A percentile compares a stretch with the other conserved stretches of the same genome.
Conservation (phyloP, 1,140 invertebrate genomes). For the Palaemon carinicauda region DNA sequence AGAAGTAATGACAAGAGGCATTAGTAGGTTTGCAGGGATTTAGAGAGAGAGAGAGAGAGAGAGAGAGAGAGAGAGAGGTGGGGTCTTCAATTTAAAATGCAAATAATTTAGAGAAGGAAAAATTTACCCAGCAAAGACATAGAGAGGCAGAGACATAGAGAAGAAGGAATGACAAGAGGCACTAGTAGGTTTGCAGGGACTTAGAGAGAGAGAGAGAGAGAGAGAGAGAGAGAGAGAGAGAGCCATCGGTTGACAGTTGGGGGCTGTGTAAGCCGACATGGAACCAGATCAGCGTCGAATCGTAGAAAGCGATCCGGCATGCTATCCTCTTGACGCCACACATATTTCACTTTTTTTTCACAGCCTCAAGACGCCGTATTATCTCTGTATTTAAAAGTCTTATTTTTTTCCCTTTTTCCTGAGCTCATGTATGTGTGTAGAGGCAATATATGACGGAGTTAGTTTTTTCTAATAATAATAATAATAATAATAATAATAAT, state of each 20-base stretch:
- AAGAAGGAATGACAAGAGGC: neutral
- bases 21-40: neutral
- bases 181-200: neutral
- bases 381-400: neutral
- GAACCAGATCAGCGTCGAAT: conserved; percentile 35
- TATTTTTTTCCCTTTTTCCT: neutral
- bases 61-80: too few relatives aligned
- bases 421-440: too few relatives aligned
- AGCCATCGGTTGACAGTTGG: neutral
- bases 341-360: too few relatives aligned
- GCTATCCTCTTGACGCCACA: neutral
- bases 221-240: neutral
- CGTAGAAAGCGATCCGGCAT: conserved; percentile 40
- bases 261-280: conserved; percentile 21
- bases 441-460: too few relatives aligned
- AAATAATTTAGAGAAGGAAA: neutral
- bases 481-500: too few relatives aligned
- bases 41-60: neutral
- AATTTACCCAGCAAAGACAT: too few relatives aligned
- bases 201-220: neutral
- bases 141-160: neutral
- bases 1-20: neutral
- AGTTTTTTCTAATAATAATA: too few relatives aligned
- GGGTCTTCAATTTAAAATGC: too few relatives aligned
- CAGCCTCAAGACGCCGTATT: too few relatives aligned